Evolutionary conservation across 2,797 vertebrate genomes (phyloP).

Genomic region (Catostomus latipinnis): DNA sequence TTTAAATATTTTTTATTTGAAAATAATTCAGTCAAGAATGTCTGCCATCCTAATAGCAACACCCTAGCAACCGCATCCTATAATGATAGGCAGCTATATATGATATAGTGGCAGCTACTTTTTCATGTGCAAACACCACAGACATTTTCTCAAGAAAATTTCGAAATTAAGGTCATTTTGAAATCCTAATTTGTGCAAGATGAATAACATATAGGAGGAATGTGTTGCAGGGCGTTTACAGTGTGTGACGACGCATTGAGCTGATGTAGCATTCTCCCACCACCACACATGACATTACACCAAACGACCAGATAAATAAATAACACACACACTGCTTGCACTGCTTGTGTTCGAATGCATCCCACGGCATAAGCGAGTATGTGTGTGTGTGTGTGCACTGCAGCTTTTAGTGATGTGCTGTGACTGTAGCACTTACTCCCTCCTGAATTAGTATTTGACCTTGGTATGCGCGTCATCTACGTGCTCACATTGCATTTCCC

Average conservation of each 20-base stretch:
- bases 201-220: constrained; percentile 53
- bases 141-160: neutral
- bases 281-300: constrained; percentile 42
- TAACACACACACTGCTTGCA: neutral
- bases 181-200: constrained; percentile 45
- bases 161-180: constrained; percentile 16
- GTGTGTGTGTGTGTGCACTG: neutral
- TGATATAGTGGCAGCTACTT: neutral
- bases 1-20: too few relatives aligned
- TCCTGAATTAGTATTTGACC: constrained; percentile 61
- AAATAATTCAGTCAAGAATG: too few relatives aligned
- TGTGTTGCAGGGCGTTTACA: constrained; percentile 18
- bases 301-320: constrained; percentile 12
- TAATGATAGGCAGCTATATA: neutral
- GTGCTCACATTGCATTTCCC: constrained; percentile 30
- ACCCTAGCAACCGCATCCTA: neutral
- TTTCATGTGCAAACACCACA: neutral
- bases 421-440: constrained; percentile 39
- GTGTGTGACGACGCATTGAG: constrained; percentile 48
- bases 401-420: constrained; percentile 31
- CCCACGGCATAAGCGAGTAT: too few relatives aligned
- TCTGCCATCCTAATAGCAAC: neutral
- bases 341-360: too few relatives aligned
- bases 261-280: constrained; percentile 55
- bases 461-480: constrained; percentile 48